A percentile compares a stretch with the other conserved stretches of the same genome.
Conservation (phyloP, 2,113 vertebrate species). For the Barbus barbus region DNA sequence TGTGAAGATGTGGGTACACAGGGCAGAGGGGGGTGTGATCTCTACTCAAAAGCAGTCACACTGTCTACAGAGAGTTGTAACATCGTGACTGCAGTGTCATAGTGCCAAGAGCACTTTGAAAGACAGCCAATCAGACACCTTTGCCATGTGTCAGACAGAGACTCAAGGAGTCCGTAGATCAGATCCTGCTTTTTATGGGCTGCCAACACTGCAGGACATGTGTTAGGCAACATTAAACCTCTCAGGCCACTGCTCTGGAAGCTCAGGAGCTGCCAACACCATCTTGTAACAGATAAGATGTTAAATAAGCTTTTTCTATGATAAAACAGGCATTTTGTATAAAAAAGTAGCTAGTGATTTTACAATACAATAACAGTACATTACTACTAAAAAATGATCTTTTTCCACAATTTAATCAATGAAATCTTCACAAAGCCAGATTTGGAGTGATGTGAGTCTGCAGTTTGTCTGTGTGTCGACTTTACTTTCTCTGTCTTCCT, state of each 20-base stretch:
- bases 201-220: conserved; percentile 63
- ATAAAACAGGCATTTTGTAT: not conserved
- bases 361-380: too few species aligned
- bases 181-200: conserved; percentile 31
- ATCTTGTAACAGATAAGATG: not conserved
- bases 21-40: conserved; percentile 2
- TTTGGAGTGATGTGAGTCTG: not conserved
- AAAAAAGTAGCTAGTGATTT: too few species aligned
- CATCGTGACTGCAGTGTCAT: not conserved
- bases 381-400: not conserved
- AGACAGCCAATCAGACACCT: conserved; percentile 4
- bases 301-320: not conserved
- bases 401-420: not conserved
- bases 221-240: conserved; percentile 65
- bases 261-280: conserved; percentile 14
- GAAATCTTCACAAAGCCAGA: not conserved
- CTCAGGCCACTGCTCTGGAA: conserved; percentile 45
- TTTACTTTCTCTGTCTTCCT: conserved; percentile 42
- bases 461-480: conserved; percentile 19
- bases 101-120: not conserved
- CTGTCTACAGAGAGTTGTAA: not conserved
- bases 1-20: not conserved
- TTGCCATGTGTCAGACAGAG: conserved; percentile 43
- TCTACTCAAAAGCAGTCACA: not conserved
- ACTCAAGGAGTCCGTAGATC: conserved; percentile 48